Evolutionary conservation across 2,113 vertebrate species (phyloP), one percentile per base, ranked within the genome.

Genomic region (Nymphicus hollandicus): DNA sequence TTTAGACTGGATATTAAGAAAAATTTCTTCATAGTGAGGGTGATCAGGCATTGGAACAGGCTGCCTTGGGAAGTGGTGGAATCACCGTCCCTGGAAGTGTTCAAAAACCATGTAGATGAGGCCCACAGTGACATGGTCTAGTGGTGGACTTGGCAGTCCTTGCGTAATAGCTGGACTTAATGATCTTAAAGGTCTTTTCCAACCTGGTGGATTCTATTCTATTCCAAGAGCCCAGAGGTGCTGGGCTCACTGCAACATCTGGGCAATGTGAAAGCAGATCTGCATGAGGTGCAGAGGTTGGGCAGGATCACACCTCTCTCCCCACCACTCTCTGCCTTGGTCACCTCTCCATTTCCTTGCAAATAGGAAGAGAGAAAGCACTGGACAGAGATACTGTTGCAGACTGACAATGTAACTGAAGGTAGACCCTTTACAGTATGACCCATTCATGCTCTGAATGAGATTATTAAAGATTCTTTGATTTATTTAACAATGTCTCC

Each of bases 251-350:
- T n/a, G 23, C 28, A 56, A 24, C 35, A 55, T 16, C 49, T 52
- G n/a, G 0, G 3, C 33, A 47, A 69, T 1, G 1, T 2, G 1
- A 37, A 23, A 74, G 25, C 14, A 35, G 58, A 52, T 28, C 18
- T 25, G 28, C 3, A 1, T 66, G 53, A 90, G 50, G 11, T 61
- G 22, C 79, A 81, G 60, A 61, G 13, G 17, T 22, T 0, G 0
- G 35, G 41, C 13, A 63, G 9, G 56, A 84, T 91, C 73, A 35
- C 44, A 25, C 3, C 12, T 80, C 31, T 29, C 9, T 81, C 33
- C 29, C 11, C 1, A 5, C 5, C 11, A 3, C 43, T 61, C 22
- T 37, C 37, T 58, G 16, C 11, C 24, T 60, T 31, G 25, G 14
- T 35, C 17, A 2, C 23, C 9, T 76, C 41, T 80, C 27, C 33